Evolutionary conservation across 2,888 invertebrate species (phyloP).

Genomic region (Latheticus oryzae): DNA sequence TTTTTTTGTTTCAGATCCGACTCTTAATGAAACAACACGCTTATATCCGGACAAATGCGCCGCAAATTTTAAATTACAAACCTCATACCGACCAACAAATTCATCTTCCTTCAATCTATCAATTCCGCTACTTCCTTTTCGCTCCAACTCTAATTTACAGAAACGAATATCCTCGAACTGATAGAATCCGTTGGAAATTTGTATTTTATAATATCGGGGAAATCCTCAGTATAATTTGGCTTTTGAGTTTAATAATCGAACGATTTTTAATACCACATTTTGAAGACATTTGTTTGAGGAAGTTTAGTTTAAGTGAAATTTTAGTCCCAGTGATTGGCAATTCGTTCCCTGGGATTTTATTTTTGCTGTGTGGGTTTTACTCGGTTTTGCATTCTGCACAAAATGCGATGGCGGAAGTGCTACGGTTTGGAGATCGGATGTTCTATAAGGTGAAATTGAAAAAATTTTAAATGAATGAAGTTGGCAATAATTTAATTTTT

Average conservation of each 20-base stretch:
- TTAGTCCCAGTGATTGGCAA: slow-evolving; percentile 76
- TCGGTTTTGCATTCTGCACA: slow-evolving; percentile 89
- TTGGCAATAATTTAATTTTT: too few relatives aligned
- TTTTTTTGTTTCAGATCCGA: slow-evolving; percentile 69
- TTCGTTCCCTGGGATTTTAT: slow-evolving; percentile 78
- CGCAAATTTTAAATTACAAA: slow-evolving; percentile 70
- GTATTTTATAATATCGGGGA: slow-evolving; percentile 79
- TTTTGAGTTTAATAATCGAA: slow-evolving; percentile 83
- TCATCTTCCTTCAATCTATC: slow-evolving; percentile 74
- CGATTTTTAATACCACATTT: slow-evolving; percentile 79
- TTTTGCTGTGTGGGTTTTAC: slow-evolving; percentile 73
- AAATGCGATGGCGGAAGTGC: slow-evolving; percentile 89
- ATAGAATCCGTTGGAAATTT: slow-evolving; percentile 78
- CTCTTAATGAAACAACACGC: slow-evolving; percentile 89
- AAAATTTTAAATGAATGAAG: not conserved
- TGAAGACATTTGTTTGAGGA: slow-evolving; percentile 69
- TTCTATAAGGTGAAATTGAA: slow-evolving; percentile 73
- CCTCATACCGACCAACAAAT: slow-evolving; percentile 56
- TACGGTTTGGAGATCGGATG: slow-evolving; percentile 86
- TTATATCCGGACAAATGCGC: slow-evolving; percentile 78
- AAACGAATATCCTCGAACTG: slow-evolving; percentile 79
- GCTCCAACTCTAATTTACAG: slow-evolving; percentile 88
- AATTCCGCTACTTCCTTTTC: slow-evolving; percentile 87
- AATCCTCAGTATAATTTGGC: slow-evolving; percentile 80
- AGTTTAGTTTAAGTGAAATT: slow-evolving; percentile 66